Conservation (phyloP, 2,797 vertebrate species). For the Malacoraja senta region DNA sequence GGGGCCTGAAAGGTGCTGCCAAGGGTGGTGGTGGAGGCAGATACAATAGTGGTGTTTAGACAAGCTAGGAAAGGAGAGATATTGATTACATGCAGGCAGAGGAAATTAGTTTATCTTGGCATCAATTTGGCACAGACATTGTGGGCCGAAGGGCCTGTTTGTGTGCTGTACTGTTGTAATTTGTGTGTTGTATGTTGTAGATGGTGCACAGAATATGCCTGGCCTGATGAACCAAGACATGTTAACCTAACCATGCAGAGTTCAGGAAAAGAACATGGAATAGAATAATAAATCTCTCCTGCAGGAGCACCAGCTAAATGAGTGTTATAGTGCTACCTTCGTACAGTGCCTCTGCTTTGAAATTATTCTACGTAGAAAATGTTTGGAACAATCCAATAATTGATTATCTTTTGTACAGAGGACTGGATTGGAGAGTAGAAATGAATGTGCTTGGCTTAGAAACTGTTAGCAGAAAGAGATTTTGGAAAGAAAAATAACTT, state of each 20-base stretch:
- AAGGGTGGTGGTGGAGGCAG: no score
- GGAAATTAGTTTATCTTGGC: no score
- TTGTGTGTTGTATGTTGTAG: background rate
- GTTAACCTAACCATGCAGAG: background rate
- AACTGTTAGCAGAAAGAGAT: background rate
- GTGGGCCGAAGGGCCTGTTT: no score
- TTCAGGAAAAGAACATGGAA: slow-evolving; percentile 9
- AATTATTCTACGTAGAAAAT: background rate
- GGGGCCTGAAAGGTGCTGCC: no score
- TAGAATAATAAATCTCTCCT: background rate
- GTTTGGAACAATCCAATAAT: background rate
- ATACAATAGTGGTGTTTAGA: no score
- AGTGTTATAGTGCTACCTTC: background rate
- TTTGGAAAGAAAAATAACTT: no score
- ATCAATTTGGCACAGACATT: no score
- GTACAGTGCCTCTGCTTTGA: background rate
- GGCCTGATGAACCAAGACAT: background rate
- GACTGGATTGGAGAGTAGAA: background rate
- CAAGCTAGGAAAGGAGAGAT: no score
- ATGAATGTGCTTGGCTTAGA: background rate
- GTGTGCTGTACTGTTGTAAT: no score
- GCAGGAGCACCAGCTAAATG: background rate
- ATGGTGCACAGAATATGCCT: background rate
- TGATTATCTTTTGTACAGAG: background rate
- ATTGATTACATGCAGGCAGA: no score